A percentile compares a stretch with the other conserved stretches of the same genome.
These are phyloP conservation scores for Lerema accius DNA, from an alignment of 1,140 invertebrate species.

Conservation along the genomic window DNA sequence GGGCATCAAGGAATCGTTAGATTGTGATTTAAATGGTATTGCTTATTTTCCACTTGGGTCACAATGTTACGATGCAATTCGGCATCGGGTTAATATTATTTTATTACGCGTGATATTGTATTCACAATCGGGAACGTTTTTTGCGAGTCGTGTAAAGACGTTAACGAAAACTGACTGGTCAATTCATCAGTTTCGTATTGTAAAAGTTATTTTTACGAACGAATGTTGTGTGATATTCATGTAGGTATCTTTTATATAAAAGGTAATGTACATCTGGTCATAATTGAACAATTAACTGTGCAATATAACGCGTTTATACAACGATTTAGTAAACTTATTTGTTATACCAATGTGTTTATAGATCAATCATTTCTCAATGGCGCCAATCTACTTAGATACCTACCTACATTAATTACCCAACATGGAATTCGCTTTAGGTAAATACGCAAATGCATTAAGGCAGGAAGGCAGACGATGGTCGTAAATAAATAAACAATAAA, in stretches of 20 bases:
- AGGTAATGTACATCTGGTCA: too few relatives aligned
- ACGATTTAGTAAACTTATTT: too few relatives aligned
- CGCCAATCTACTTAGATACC: slow-evolving; percentile 5
- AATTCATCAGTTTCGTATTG: not conserved
- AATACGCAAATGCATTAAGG: slow-evolving; percentile 23
- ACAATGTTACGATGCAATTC: slow-evolving; percentile 50
- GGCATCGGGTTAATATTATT: slow-evolving; percentile 70
- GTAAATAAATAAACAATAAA: slow-evolving; percentile 80
- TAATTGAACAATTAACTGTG: too few relatives aligned
- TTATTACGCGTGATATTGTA: slow-evolving; percentile 76
- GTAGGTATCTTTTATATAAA: too few relatives aligned
- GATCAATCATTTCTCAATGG: not conserved
- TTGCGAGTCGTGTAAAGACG: slow-evolving; percentile 49
- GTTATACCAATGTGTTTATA: too few relatives aligned
- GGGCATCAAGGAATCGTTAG: slow-evolving; percentile 80
- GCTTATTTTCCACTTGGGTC: slow-evolving; percentile 78
- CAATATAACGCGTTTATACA: too few relatives aligned
- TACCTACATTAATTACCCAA: slow-evolving; percentile 10
- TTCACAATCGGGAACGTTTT: slow-evolving; percentile 56
- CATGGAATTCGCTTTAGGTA: slow-evolving; percentile 15
- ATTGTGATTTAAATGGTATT: slow-evolving; percentile 80
- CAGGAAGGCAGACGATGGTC: slow-evolving; percentile 37
- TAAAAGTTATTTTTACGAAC: too few relatives aligned
- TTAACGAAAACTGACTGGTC: slow-evolving; percentile 49
- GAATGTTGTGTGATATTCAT: too few relatives aligned